Evolutionary conservation across 2,888 invertebrate genomes (phyloP), one percentile per base, ranked within the genome.

Genomic region (Thecophora atra): DNA sequence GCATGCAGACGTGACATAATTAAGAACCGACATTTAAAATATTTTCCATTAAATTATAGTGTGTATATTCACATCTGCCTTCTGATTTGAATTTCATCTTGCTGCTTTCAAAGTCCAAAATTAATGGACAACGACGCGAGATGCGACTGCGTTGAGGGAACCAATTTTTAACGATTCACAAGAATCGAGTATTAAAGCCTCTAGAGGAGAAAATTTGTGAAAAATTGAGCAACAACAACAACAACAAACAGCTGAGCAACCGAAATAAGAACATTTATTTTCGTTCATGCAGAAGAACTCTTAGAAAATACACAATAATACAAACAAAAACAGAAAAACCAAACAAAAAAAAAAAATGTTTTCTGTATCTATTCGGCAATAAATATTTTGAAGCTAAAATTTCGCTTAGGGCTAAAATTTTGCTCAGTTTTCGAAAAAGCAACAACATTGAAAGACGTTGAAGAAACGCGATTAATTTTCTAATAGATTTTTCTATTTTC

Each of bases 251-350:
- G 37, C 17, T n/a, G 68, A 47, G n/a, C 47, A 47, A 11, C 11
- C 47, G 47, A 62, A 15, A 42, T 21, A 63, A 37, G 37, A 62
- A 60, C 15, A 70, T 70, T 68, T 68, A 68, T 68, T 63, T 70
- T 70, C 63, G 63, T 52, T 63, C 54, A 37, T 63, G 37, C 52
- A 56, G 17, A n/a, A n/a, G n/a, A 56, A 24, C 24, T 58, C 44
- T 47, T n/a, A 51, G 30, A 66, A 66, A 30, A 66, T 66, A 28
- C n/a, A 30, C 11, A 26, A 52, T 37, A 30, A 52, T 17, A 5
- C 17, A 60, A 60, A 60, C 28, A 60, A n/a, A n/a, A n/a, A n/a
- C n/a, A n/a, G n/a, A n/a, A n/a, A n/a, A n/a, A n/a, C n/a, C n/a
- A n/a, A n/a, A n/a, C n/a, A n/a, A n/a, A n/a, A n/a, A n/a, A n/a